Evolutionary conservation across 2,888 invertebrate genomes (phyloP), one percentile per base, ranked within the genome.

Genomic region (Agrilus cyanescens): DNA sequence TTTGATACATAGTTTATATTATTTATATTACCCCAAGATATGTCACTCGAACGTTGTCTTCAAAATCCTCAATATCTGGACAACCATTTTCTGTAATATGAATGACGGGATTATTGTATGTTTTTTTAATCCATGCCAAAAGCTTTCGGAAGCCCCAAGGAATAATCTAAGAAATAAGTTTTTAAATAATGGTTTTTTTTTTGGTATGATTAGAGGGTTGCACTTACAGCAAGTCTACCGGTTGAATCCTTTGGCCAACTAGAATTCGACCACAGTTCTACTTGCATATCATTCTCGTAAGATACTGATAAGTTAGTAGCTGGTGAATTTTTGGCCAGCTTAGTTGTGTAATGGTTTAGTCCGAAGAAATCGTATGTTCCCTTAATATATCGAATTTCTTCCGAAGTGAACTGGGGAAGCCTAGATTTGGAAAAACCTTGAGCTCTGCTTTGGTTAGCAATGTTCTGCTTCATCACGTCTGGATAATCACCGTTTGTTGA

Each of bases 291-390:
- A 10, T 43, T 45, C 5, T 32, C 3, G 12, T 18, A 40, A 8
- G 41, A 14, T 7, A 41, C 43, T 32, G 38, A 37, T 20, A 36
- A 43, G 7, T 20, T n/a, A 12, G 25, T 14, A 20, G 46, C 37
- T 34, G 45, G 41, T 8, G 5, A 12, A 34, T 67, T 62, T 78
- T 78, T 69, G 71, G 65, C 69, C 53, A 78, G 51, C 48, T 66
- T 65, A 0, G 78, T 71, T 1, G 82, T 79, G 58, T 88, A 89
- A 44, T 80, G 75, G 59, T 88, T 88, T 12, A 87, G 59, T 1
- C 83, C 85, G 39, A 87, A 68, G 61, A 80, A 85, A 58, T 89
- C 86, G 1, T 72, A 70, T 1, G 82, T 76, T 0, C 73, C 78
- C 30, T 62, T 65, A 15, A 85, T 73, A 41, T 68, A 65, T 8